phyloP scores from a whole-genome alignment of 2,888 invertebrate species.

The Liodrosophila aerea region DNA sequence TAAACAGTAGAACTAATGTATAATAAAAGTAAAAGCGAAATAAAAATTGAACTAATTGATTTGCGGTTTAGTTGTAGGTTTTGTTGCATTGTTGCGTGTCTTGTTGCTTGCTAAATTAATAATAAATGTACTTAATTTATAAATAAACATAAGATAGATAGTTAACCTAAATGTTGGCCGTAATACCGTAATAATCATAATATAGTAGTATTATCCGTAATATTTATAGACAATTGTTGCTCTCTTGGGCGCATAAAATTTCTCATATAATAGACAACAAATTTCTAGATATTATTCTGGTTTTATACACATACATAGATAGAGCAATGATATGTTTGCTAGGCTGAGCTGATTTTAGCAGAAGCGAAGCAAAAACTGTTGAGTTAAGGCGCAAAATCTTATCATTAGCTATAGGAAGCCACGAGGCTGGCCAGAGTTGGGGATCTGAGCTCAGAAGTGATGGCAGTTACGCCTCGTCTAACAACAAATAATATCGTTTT shows the following conservation, averaged over 20 bases:
- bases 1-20: conserved; percentile 11
- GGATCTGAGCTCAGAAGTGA: no score
- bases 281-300: conserved; percentile 27
- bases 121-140: conserved; percentile 42
- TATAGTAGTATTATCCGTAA: conserved; percentile 25
- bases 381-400: conserved; percentile 67
- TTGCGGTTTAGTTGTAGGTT: conserved; percentile 58
- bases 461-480: no score
- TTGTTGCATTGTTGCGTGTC: conserved; percentile 70
- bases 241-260: conserved; percentile 58
- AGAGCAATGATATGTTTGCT: conserved; percentile 59
- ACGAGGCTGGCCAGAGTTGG: no score
- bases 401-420: conserved; percentile 40
- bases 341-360: conserved; percentile 40
- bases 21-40: conserved; percentile 13
- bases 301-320: conserved; percentile 34
- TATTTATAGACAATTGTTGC: conserved; percentile 41
- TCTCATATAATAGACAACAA: conserved; percentile 69
- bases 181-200: conserved; percentile 9
- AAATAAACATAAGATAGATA: conserved; percentile 41
- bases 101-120: conserved; percentile 51
- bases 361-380: conserved; percentile 59
- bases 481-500: conserved; percentile 49
- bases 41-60: conserved; percentile 61
- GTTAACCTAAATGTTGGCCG: conserved; percentile 42